Evolutionary conservation across 2,888 invertebrate species (phyloP), one percentile per base, ranked within the genome.

Genomic region (Andrena minutula): DNA sequence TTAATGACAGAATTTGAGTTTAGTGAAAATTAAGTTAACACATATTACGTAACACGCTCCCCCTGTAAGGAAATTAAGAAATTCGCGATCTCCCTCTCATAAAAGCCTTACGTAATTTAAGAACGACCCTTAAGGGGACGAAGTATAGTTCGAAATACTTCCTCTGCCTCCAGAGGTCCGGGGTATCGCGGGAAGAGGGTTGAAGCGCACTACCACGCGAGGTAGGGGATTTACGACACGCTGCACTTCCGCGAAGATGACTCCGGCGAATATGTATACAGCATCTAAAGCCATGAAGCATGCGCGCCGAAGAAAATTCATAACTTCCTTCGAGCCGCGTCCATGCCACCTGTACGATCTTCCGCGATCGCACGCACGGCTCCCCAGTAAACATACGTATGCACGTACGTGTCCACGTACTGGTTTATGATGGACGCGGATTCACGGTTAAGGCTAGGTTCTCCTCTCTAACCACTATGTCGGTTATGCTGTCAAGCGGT

Each of bases 401-500:
- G 26, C 26, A 65, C 53, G 41, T 68, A 61, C 49, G 47, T 69
- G 58, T 51, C 56, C 56, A 20, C 41, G 61, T 80, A 80, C 61
- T 83, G 71, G 51, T 79, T 73, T 70, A 83, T 79, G 79, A 86
- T 84, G 86, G 82, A 83, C 79, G 86, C 78, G 49, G 16, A 63
- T 49, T 65, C 65, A 82, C 71, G 71, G 84, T 68, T 87, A 86
- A 86, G 86, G 89, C 86, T 88, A 88, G 87, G 89, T 89, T 86
- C 70, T 23, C 83, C 83, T 85, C 85, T 88, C 83, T 87, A 82
- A 86, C 83, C 82, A 82, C 88, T 88, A 88, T 86, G 85, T 88
- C 89, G 88, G 89, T 89, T 90, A 89, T 86, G 83, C 84, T 87
- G 90, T 78, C 77, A 84, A 89, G 88, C 89, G 88, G 89, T 89